phyloP scores from a whole-genome alignment of 2,113 vertebrate species.

The Pseudorasbora parva region DNA sequence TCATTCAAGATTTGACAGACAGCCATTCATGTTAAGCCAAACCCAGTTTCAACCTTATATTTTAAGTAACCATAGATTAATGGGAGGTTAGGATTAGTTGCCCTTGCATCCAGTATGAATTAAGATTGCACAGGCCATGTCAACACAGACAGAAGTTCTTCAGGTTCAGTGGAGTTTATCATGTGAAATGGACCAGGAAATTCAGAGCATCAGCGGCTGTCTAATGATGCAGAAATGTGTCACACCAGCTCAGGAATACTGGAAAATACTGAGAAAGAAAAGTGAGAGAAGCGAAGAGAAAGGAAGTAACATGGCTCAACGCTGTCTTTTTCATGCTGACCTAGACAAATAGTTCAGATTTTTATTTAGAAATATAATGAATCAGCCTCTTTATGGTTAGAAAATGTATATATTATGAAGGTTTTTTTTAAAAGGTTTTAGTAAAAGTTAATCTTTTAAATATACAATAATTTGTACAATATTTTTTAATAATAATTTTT shows the following conservation, averaged over 20 bases:
- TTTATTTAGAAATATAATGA: neutral
- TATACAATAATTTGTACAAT: neutral
- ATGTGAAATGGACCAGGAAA: slow-evolving; percentile 28
- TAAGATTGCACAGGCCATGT: slow-evolving; percentile 5
- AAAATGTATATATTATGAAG: no score
- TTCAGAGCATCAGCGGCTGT: slow-evolving; percentile 5
- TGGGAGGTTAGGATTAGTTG: neutral
- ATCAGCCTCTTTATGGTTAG: neutral
- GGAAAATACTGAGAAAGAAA: neutral
- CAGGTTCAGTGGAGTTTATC: slow-evolving; percentile 11
- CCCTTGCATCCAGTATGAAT: neutral
- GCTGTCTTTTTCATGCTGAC: neutral
- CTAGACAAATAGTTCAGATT: neutral
- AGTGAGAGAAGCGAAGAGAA: neutral
- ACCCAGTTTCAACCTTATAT: neutral
- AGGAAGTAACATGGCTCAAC: neutral
- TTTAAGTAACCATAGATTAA: neutral
- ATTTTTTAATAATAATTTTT: neutral
- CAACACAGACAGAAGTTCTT: slow-evolving; percentile 12
- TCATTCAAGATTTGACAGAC: neutral
- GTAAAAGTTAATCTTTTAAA: no score
- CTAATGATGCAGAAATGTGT: slow-evolving; percentile 31
- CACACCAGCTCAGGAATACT: neutral
- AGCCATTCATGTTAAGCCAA: neutral
- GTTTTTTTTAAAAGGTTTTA: neutral